Evolutionary conservation across 2,797 vertebrate genomes (phyloP).

Genomic region (Chloroceryle inda): DNA sequence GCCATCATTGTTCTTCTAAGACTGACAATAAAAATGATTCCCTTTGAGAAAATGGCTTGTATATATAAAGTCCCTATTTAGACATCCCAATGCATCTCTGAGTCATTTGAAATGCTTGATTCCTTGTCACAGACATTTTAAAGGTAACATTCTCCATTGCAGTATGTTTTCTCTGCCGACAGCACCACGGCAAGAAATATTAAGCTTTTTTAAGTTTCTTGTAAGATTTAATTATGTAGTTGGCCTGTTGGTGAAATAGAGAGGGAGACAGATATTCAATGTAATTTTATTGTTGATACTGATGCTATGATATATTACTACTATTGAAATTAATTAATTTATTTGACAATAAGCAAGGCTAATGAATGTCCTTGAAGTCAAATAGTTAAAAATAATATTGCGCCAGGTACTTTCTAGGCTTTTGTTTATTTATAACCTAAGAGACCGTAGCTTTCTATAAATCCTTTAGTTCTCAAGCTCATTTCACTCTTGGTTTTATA

Average conservation of each 20-base stretch:
- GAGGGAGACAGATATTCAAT: background rate
- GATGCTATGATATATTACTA: background rate
- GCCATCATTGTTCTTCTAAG: background rate
- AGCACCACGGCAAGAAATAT: background rate
- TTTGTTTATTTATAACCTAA: background rate
- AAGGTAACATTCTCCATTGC: background rate
- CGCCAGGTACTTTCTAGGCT: background rate
- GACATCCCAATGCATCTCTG: background rate
- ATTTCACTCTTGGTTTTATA: background rate
- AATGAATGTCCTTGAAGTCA: background rate
- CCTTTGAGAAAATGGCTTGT: slow-evolving; percentile 14
- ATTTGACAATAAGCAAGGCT: background rate
- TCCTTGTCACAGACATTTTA: background rate
- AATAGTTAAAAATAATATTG: background rate
- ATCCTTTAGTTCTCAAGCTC: background rate
- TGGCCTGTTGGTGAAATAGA: background rate
- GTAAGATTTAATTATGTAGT: background rate
- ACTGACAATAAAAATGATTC: slow-evolving; percentile 27
- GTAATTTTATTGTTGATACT: background rate
- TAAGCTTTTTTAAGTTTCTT: background rate
- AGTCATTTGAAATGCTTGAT: slow-evolving; percentile 4
- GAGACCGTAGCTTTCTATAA: background rate
- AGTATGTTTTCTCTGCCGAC: background rate
- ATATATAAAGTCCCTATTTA: background rate
- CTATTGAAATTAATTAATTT: background rate